phyloP scores from a whole-genome alignment of 2,113 vertebrate genomes.

The Aramus guarauna region DNA sequence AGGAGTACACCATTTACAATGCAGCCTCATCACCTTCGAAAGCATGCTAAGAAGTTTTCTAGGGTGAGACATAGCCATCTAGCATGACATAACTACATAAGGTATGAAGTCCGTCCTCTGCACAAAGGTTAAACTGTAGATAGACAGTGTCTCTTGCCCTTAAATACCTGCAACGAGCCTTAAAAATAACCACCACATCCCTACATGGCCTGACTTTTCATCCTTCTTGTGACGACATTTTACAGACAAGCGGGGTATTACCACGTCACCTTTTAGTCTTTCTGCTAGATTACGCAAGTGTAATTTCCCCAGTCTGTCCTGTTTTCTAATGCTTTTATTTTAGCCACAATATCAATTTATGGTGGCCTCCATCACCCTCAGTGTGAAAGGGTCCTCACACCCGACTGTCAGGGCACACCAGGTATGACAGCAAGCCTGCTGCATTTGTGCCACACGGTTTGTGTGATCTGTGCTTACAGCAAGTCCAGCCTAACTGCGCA shows the following conservation, averaged over 20 bases:
- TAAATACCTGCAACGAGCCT: background rate
- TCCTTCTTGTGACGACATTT: background rate
- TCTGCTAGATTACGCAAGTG: background rate
- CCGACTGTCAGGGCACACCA: background rate
- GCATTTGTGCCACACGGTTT: accelerated
- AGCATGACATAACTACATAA: background rate
- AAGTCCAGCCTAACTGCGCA: background rate
- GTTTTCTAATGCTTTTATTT: background rate
- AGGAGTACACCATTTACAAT: background rate
- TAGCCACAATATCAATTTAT: background rate
- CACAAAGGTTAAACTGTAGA: background rate
- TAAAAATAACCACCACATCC: background rate
- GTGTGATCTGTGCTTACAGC: background rate
- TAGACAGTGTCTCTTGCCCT: background rate
- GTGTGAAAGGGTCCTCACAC: background rate
- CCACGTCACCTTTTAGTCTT: background rate
- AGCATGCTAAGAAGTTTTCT: background rate
- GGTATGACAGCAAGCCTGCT: accelerated
- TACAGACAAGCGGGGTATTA: background rate
- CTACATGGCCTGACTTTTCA: background rate
- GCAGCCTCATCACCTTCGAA: background rate
- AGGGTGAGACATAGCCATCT: background rate
- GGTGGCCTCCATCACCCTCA: background rate
- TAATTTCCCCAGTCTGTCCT: background rate
- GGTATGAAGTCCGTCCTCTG: background rate